Evolutionary conservation across 2,113 vertebrate genomes (phyloP).

Genomic region (Megaleporinus macrocephalus): DNA sequence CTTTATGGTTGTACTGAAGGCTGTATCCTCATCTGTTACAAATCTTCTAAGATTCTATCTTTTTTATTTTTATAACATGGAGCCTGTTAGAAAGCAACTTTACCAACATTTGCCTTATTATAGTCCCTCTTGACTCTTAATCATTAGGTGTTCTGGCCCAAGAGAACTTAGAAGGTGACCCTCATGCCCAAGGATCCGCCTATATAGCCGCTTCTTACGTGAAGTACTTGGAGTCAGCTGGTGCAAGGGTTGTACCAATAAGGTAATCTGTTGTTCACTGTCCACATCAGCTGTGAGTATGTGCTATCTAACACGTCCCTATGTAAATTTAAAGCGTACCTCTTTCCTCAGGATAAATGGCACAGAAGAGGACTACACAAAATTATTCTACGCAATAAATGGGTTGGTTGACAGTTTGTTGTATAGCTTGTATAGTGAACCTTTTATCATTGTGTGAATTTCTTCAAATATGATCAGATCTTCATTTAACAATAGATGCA

Average conservation of each 20-base stretch:
- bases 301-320: too few species aligned
- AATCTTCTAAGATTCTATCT: too few species aligned
- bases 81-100: too few species aligned
- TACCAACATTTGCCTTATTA: too few species aligned
- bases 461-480: too few species aligned
- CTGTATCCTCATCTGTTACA: too few species aligned
- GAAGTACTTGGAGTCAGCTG: conserved; percentile 78
- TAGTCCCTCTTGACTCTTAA: background rate
- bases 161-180: conserved; percentile 69
- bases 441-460: too few species aligned
- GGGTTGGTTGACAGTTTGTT: conserved; percentile 64
- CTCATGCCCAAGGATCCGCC: conserved; percentile 69
- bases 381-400: conserved; percentile 73
- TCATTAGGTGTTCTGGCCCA: conserved; percentile 77
- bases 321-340: too few species aligned
- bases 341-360: conserved; percentile 68
- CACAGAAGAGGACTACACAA: conserved; percentile 70
- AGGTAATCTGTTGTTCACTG: conserved; percentile 59
- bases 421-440: background rate
- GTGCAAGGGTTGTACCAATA: conserved; percentile 79
- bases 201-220: conserved; percentile 83
- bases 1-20: background rate
- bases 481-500: too few species aligned
- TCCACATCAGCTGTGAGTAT: too few species aligned
- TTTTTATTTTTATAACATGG: too few species aligned